Evolutionary conservation across 1,140 invertebrate species (phyloP), one percentile per base, ranked within the genome.

Genomic region (Scaptodrosophila lebanonensis): DNA sequence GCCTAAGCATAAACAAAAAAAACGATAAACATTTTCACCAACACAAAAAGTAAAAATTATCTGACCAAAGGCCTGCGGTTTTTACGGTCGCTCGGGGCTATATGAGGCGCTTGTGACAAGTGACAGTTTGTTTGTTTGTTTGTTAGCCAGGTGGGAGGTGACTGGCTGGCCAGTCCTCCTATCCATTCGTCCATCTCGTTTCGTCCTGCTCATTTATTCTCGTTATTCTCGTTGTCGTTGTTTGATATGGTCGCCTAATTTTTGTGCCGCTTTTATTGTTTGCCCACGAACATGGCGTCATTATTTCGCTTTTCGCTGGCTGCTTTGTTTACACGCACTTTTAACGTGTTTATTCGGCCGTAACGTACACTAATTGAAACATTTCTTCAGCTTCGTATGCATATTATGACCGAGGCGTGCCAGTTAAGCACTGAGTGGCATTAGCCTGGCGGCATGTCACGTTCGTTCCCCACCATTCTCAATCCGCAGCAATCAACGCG

Each of bases 31-130:
- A 77, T 77, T 76, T 53, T 33, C 58, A 49, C 25, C 48, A 71
- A 66, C 75, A 79, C 68, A 79, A 79, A 79, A 69, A 25, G 12
- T n/a, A 33, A 56, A 70, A 79, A 82, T 79, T 79, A 82, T 82
- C 75, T 82, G 75, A 57, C 75, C 75, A 75, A 39, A 60, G 54
- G 73, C 56, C 58, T 33, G 29, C 36, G 35, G 11, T 22, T 47
- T 20, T 13, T 27, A 16, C 20, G 12, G 17, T 18, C 12, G n/a
- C 16, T 1, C 32, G 20, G 38, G 30, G 33, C 29, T 22, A 32
- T 39, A 22, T 1, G 45, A 62, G 58, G 49, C 60, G 65, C 30
- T 51, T 35, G 60, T 57, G 69, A 73, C 65, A 73, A 82, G 75
- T 75, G 75, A 82, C 75, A 82, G 75, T 63, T 82, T 66, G 56